These are phyloP conservation scores for Spea multiplicata DNA, from an alignment of 2,113 vertebrate genomes.

Conservation along the genomic window DNA sequence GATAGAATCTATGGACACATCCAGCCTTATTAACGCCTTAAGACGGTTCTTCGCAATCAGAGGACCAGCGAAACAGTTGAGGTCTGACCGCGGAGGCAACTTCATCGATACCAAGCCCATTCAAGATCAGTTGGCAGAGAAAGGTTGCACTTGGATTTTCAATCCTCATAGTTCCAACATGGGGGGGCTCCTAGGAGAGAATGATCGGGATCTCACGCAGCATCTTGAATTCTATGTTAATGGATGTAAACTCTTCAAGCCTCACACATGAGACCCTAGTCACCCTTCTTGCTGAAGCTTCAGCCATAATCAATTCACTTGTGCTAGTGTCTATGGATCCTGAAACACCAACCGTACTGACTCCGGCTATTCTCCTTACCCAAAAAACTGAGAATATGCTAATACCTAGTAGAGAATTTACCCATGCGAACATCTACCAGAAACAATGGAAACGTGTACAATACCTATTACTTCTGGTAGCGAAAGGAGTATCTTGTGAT, in stretches of 20 bases:
- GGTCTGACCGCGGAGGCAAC: constrained; percentile 18
- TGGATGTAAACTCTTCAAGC: not conserved
- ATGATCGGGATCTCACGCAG: not conserved
- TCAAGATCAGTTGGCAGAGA: not conserved
- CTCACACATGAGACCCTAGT: not conserved
- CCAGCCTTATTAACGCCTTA: constrained; percentile 7
- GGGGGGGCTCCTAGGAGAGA: not conserved
- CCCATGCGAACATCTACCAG: not conserved
- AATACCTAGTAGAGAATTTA: not conserved
- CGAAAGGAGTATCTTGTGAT: not conserved
- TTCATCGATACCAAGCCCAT: not conserved
- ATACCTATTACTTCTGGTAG: constrained; percentile 1
- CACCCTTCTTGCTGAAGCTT: constrained; percentile 1
- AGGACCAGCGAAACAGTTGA: not conserved
- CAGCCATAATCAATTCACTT: not conserved
- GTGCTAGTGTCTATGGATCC: not conserved
- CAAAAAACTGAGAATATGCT: not conserved
- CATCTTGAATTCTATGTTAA: constrained; percentile 19
- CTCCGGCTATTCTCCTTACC: constrained; percentile 4
- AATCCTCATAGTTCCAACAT: not conserved
- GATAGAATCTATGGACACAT: not conserved
- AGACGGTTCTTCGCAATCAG: not conserved
- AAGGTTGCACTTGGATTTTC: not conserved
- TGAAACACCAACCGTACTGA: not conserved
- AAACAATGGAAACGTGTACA: constrained; percentile 18